phyloP scores from a whole-genome alignment of 1,140 invertebrate genomes.

The Catajapyx aquilonaris region DNA sequence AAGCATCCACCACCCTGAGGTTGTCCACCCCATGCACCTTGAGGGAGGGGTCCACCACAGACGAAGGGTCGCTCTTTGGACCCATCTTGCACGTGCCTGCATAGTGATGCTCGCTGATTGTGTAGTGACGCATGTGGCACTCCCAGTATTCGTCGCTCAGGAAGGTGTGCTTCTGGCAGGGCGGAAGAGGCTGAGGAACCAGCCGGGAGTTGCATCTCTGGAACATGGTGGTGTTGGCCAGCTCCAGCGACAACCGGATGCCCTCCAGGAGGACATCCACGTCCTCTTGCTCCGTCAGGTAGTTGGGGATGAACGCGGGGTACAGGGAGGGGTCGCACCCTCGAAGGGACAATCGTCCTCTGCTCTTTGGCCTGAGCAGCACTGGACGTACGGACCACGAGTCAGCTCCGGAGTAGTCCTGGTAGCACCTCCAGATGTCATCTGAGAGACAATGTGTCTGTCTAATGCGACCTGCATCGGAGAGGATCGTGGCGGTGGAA shows the following conservation, averaged over 20 bases:
- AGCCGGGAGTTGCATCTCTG: neutral
- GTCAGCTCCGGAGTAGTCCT: too few relatives aligned
- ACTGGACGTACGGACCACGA: neutral
- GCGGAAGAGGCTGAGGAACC: too few relatives aligned
- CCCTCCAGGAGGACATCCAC: too few relatives aligned
- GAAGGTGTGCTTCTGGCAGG: constrained; percentile 10
- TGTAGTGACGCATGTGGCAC: constrained; percentile 28
- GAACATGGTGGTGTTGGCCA: constrained; percentile 5
- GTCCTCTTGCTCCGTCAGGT: neutral
- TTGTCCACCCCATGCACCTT: constrained; percentile 23
- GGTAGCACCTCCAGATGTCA: too few relatives aligned
- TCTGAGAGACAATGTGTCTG: too few relatives aligned
- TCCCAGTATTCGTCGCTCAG: constrained; percentile 35
- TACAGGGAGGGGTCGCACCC: neutral
- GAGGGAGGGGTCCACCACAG: constrained; percentile 30
- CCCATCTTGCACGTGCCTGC: constrained; percentile 36
- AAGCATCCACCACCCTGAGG: constrained; percentile 23
- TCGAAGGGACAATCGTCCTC: neutral
- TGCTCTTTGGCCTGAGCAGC: neutral
- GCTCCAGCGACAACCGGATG: too few relatives aligned
- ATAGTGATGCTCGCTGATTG: constrained; percentile 20
- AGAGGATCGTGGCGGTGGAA: too few relatives aligned
- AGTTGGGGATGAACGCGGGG: neutral
- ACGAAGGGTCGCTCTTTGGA: constrained; percentile 20
- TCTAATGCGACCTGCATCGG: too few relatives aligned